Conservation (phyloP, 1,140 invertebrate genomes). For the Oppia nitens region DNA sequence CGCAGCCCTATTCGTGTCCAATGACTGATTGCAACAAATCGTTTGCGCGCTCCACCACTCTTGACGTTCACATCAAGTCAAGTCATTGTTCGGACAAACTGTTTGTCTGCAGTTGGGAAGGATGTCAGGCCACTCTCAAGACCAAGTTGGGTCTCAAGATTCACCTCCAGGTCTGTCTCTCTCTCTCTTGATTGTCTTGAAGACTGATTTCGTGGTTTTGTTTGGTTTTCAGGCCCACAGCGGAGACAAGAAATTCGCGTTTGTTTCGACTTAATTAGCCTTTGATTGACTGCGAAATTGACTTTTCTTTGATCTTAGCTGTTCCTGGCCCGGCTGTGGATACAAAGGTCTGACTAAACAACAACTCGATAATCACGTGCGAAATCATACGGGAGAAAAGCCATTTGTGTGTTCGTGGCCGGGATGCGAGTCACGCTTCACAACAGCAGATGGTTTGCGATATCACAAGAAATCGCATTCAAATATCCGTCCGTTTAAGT, state of each 20-base stretch:
- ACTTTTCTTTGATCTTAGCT: too few species aligned
- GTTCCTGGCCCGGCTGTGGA: constrained; percentile 13
- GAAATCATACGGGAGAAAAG: constrained; percentile 44
- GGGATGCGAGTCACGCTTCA: constrained; percentile 34
- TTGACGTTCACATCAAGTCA: constrained; percentile 7
- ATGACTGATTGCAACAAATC: too few species aligned
- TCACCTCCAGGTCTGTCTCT: neutral
- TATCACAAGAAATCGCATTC: constrained; percentile 11
- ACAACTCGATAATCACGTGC: constrained; percentile 47
- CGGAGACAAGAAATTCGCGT: constrained; percentile 13
- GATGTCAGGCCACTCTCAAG: constrained; percentile 8
- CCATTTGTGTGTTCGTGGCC: constrained; percentile 41
- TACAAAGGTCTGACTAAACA: constrained; percentile 29
- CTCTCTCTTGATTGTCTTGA: neutral
- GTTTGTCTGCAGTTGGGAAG: constrained; percentile 2
- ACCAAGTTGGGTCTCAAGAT: constrained; percentile 1
- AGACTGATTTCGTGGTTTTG: neutral
- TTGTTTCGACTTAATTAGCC: too few species aligned
- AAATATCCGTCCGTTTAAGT: constrained; percentile 5
- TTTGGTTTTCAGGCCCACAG: neutral
- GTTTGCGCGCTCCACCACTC: neutral
- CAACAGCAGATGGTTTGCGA: constrained; percentile 3
- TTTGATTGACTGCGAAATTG: too few species aligned
- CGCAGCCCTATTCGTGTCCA: too few species aligned
- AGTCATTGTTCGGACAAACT: neutral